A percentile compares a stretch with the other conserved stretches of the same genome.
Conservation (phyloP, 2,888 invertebrate species). For the Abscondita cerata region DNA sequence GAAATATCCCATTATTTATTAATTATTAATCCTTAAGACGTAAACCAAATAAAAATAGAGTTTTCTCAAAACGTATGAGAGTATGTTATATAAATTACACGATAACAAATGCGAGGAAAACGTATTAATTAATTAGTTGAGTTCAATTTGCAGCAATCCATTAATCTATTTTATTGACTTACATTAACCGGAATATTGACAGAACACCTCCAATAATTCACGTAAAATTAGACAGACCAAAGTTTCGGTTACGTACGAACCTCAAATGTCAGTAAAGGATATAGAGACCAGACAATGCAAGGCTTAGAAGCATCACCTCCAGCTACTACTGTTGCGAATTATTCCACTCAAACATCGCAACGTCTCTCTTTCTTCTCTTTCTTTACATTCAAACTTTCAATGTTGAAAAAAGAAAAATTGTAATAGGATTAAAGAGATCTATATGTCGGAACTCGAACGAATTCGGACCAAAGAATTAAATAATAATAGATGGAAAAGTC, state of each 20-base stretch:
- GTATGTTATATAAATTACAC: neutral
- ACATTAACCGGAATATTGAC: slow-evolving; percentile 27
- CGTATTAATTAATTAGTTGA: slow-evolving; percentile 1
- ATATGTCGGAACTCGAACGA: slow-evolving; percentile 2
- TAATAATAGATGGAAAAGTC: slow-evolving; percentile 14
- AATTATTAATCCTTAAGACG: too few species aligned
- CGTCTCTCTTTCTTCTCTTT: neutral
- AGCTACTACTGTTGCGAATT: slow-evolving; percentile 8
- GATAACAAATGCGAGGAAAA: neutral
- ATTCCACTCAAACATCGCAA: neutral
- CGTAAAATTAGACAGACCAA: slow-evolving; percentile 26
- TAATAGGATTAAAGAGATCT: slow-evolving; percentile 9
- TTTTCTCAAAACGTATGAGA: too few species aligned
- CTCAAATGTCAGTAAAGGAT: slow-evolving; percentile 12
- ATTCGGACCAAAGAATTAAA: slow-evolving; percentile 12
- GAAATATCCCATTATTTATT: too few species aligned
- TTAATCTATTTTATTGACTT: slow-evolving; percentile 21
- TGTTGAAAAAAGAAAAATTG: slow-evolving; percentile 9
- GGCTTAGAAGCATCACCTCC: slow-evolving; percentile 17
- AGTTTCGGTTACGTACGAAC: neutral
- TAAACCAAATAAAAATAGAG: too few species aligned
- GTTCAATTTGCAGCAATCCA: slow-evolving; percentile 4
- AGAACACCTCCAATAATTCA: slow-evolving; percentile 26
- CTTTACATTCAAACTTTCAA: neutral
- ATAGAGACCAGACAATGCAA: slow-evolving; percentile 24